Evolutionary conservation across 2,888 invertebrate genomes (phyloP), one percentile per base, ranked within the genome.

Genomic region (Tetrapedia diversipes): DNA sequence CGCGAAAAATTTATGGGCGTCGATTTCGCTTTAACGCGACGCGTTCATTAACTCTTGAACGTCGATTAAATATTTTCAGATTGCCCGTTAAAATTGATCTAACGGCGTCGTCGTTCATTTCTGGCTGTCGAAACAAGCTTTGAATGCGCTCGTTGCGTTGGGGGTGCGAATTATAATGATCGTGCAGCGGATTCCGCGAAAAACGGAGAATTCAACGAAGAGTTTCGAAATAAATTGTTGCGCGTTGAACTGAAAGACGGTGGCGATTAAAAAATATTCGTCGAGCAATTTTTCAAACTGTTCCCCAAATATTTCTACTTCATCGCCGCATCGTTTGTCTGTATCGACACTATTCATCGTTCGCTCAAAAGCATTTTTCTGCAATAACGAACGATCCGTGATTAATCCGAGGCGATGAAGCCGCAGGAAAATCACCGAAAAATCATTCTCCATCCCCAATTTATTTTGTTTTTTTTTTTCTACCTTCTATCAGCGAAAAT

Each of bases 1-100:
- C 22, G 41, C 47, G 43, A 56, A 65, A 70, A 70, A 66, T 78
- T 66, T 76, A 78, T 70, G 49, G 51, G 47, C 43, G 43, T 22
- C 19, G 43, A 19, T 71, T 60, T 67, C 43, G 64, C 49, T 47
- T 19, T 39, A 59, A 45, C 41, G 43, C 47, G 4, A 39, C 4
- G 2, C 41, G n/a, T 41, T n/a, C n/a, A 70, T 78, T 66, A 76
- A 70, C 57, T 53, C 34, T 24, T 51, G 22, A 43, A 57, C 45
- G 53, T 0, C 45, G 47, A 67, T 73, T 63, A 59, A 66, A 74
- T 63, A 63, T 74, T 63, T 47, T 54, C 60, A 29, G 57, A 53
- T 53, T 61, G 45, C n/a, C 19, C 11, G 32, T 37, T 65, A 24
- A 53, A 59, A 70, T 51, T n/a, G n/a, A n/a, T n/a, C n/a, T n/a